Base-by-base conservation (phyloP, 2,888 invertebrate genomes). In the Prosapia bicincta region DNA sequence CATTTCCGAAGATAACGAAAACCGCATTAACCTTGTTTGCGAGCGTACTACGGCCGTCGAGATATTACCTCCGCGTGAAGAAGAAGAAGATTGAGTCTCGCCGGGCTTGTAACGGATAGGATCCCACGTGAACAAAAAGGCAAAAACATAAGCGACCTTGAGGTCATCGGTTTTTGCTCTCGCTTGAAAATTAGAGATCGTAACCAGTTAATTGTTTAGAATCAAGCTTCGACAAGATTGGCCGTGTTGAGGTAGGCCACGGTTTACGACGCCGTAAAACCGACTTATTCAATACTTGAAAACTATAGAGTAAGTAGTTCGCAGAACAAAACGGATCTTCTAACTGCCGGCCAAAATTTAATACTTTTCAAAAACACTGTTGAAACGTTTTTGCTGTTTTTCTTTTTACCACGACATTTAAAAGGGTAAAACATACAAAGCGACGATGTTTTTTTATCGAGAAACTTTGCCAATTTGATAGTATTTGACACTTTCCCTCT, bases 81-180 rank as follows among this genome's bases (percentile, higher is more conserved):
- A 28, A 38, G 13, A 38, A 10, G n/a, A n/a, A n/a, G n/a, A n/a
- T n/a, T n/a, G n/a, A n/a, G n/a, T n/a, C n/a, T n/a, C n/a, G 3
- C 38, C 13, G 54, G 54, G 20, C 3, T 20, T 54, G 20, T 54
- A 54, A 54, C 54, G 54, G 54, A 20, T 20, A 54, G 13, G 20
- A 9, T 54, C 54, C 54, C 54, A 54, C 54, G 54, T 54, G 54
- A 54, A 54, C 54, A 38, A 38, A 38, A 54, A 54, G 54, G 3
- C 20, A 3, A 38, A 38, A 38, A 38, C 38, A 38, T 54, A 20
- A 54, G 54, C 54, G 54, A 54, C 54, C 54, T 54, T 54, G 54
- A 54, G 54, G 54, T 54, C 54, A 54, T 54, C 54, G n/a, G 54
- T 54, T 54, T 54, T 54, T 54, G 54, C 54, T 54, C 54, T 54